Evolutionary conservation across 1,140 invertebrate genomes (phyloP).

Genomic region (Drosophila parabipectinata): DNA sequence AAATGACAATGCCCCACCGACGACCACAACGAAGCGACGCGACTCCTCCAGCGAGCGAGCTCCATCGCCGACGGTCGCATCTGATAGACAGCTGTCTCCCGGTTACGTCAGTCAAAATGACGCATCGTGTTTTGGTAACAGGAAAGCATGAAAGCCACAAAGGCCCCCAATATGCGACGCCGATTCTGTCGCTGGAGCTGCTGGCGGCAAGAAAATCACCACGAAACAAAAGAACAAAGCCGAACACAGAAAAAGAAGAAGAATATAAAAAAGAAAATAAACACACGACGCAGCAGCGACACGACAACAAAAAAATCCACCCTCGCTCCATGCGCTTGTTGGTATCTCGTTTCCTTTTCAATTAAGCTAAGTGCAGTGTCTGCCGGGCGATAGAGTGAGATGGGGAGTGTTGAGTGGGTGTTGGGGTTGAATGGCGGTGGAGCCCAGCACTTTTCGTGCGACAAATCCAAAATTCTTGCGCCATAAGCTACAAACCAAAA

Average conservation of each 20-base stretch:
- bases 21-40: slow-evolving; percentile 35
- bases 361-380: slow-evolving; percentile 42
- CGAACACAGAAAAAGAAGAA: slow-evolving; percentile 14
- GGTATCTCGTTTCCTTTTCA: slow-evolving; percentile 24
- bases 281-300: slow-evolving; percentile 26
- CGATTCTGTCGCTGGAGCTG: background rate
- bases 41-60: slow-evolving; percentile 9
- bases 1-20: slow-evolving; percentile 34
- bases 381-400: slow-evolving; percentile 4
- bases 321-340: slow-evolving; percentile 31
- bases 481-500: slow-evolving; percentile 13
- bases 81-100: slow-evolving; percentile 84
- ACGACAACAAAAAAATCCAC: slow-evolving; percentile 51
- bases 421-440: background rate
- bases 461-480: slow-evolving; percentile 10
- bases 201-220: slow-evolving; percentile 63
- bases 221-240: slow-evolving; percentile 74
- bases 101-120: slow-evolving; percentile 84
- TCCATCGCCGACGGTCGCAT: slow-evolving; percentile 54
- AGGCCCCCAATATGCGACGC: slow-evolving; percentile 27
- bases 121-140: slow-evolving; percentile 84
- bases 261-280: slow-evolving; percentile 19
- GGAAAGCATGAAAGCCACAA: slow-evolving; percentile 73
- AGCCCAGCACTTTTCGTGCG: background rate
- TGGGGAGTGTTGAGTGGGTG: background rate